Base-by-base conservation (phyloP, 2,888 invertebrate species). In the Pachycephus smyrnensis region DNA sequence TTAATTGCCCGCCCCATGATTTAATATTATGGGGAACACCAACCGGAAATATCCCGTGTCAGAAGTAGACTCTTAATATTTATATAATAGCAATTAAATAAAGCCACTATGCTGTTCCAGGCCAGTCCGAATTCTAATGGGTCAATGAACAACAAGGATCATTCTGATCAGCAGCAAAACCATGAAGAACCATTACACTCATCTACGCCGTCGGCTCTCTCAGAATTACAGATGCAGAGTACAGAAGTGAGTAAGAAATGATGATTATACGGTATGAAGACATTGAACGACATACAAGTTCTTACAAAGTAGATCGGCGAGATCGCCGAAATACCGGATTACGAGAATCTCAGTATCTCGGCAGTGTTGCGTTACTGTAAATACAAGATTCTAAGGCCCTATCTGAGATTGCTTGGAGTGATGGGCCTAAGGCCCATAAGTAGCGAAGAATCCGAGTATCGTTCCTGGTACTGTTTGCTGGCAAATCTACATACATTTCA, bases 341-440 rank as follows among this genome's bases (percentile, higher is more conserved):
- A 94, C 69, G 94, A 94, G 84, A 94, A 94, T 84, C 93, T 95
- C 90, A 96, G 96, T 85, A 96, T 96, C 40, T 96, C 96, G 15
- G 96, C 96, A 12, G 94, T 96, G 83, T 93, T 97, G 89, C 94
- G 94, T 89, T 96, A 96, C 88, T 97, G 97, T 92, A 96, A 97
- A 92, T 94, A 94, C 77, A 96, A 96, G 94, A 96, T 97, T 89
- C 92, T 97, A 78, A 93, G 94, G 68, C 97, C 97, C 0, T 97
- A 97, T 90, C 92, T 96, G 83, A 93, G 95, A 84, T 92, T 97
- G 9, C 91, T 97, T 84, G 95, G 95, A 37, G 92, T 96, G 73
- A 95, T 96, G 92, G 97, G 97, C 30, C 92, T 97, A 81, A 94
- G 96, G 84, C 96, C 96, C 15, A 93, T 95, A 40, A 92, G 93